A percentile compares a stretch with the other conserved stretches of the same genome.
Evolutionary conservation across 2,888 invertebrate genomes (phyloP).

Genomic region (Glaucopsyche alexis): DNA sequence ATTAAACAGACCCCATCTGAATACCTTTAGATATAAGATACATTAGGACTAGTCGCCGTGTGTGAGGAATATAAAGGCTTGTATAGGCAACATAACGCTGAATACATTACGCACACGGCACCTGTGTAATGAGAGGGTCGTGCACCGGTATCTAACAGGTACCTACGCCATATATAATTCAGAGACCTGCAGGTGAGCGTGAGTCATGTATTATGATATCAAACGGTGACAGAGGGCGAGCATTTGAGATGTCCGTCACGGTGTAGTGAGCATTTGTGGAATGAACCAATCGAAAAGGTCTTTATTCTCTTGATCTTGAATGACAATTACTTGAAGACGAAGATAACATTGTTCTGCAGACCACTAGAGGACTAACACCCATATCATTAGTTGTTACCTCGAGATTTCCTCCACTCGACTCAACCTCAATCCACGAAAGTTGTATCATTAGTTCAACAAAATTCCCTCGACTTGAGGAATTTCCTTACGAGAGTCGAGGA

Average conservation of each 20-base stretch:
- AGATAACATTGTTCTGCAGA: neutral
- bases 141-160: slow-evolving; percentile 15
- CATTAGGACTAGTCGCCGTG: neutral
- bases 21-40: neutral
- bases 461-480: no score
- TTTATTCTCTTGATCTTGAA: neutral
- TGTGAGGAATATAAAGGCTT: neutral
- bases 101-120: slow-evolving; percentile 8
- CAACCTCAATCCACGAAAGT: no score
- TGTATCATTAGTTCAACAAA: no score
- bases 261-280: neutral
- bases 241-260: slow-evolving; percentile 14
- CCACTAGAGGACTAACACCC: neutral
- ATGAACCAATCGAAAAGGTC: neutral
- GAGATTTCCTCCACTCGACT: no score
- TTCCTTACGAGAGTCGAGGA: no score
- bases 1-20: neutral
- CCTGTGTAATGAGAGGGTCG: slow-evolving; percentile 15
- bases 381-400: no score
- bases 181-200: slow-evolving; percentile 17
- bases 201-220: slow-evolving; percentile 19
- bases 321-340: neutral
- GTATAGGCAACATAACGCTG: slow-evolving; percentile 2
- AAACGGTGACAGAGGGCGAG: slow-evolving; percentile 9
- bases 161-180: slow-evolving; percentile 18